Base-by-base conservation (phyloP, 2,797 vertebrate genomes). In the Eulemur albifrons region DNA sequence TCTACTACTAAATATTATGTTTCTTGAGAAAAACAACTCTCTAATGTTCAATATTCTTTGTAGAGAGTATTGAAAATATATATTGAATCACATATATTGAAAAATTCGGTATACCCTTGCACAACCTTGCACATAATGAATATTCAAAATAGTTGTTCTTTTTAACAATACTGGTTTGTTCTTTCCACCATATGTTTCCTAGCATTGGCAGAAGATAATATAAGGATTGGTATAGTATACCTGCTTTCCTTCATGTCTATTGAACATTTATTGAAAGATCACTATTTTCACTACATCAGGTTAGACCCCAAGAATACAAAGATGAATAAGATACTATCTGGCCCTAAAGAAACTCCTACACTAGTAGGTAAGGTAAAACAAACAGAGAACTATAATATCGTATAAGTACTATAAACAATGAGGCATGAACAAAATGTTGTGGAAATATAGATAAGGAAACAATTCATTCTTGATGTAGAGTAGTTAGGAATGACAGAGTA, bases 281-380 rank as follows among this genome's bases (percentile, higher is more conserved):
- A 92, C 13, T 95, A 93, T 94, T 92, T 97, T 97, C 21, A 94
- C 61, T 91, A n/a, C 1, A 92, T 48, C 45, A 84, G 7, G 2
- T 92, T 77, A 95, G 57, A 54, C 57, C 35, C 79, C 30, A 96
- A 96, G 83, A 96, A 96, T 88, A 93, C 57, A 96, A 97, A 96
- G 77, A 96, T 80, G 76, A 95, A 0, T 90, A 96, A 89, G 65
- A 88, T 69, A 96, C 21, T 94, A 93, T 72, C 93, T 93, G 38
- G 57, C 61, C 81, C 48, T 96, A 69, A 79, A 97, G 91, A 92
- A 97, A 90, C 17, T 75, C 79, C 86, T 85, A 86, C 7, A 38
- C 54, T 88, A 82, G 11, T 48, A 94, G 18, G 40, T 89, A 95
- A 93, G 9, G 63, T 59, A 93, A 94, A 95, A 90, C n/a, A 83